phyloP scores from a whole-genome alignment of 2,113 vertebrate genomes.

The Nycticebus coucang region DNA sequence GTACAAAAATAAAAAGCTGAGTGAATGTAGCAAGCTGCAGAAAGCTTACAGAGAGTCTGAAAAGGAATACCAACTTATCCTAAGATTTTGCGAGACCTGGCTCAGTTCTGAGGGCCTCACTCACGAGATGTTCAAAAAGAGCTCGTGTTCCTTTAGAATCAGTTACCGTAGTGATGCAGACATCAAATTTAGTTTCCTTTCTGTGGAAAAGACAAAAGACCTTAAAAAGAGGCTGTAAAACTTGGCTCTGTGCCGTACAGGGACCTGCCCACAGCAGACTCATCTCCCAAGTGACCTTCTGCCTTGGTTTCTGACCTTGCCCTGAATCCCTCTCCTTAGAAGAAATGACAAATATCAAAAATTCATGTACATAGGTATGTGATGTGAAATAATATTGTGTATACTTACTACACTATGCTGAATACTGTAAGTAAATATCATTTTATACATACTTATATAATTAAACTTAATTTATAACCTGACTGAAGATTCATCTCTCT shows the following conservation, averaged over 20 bases:
- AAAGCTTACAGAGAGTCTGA: neutral
- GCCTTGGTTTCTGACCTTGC: too few relatives aligned
- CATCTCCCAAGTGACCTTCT: too few relatives aligned
- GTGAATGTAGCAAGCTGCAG: neutral
- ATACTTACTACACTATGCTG: neutral
- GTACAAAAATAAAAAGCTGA: neutral
- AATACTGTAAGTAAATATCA: neutral
- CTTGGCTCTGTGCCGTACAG: too few relatives aligned
- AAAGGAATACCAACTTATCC: neutral
- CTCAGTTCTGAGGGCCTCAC: neutral
- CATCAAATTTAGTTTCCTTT: neutral
- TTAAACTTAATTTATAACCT: neutral
- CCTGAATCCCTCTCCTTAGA: neutral
- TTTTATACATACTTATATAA: neutral
- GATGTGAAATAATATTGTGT: neutral
- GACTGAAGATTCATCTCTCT: neutral
- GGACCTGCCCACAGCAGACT: neutral
- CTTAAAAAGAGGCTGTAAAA: neutral
- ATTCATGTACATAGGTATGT: accelerated
- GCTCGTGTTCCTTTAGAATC: neutral
- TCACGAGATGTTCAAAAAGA: neutral
- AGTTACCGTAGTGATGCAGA: accelerated
- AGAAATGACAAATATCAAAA: neutral
- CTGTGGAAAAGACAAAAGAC: neutral
- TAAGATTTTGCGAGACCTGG: neutral